Evolutionary conservation across 2,888 invertebrate species (phyloP).

Genomic region (Nomada hirtipes): DNA sequence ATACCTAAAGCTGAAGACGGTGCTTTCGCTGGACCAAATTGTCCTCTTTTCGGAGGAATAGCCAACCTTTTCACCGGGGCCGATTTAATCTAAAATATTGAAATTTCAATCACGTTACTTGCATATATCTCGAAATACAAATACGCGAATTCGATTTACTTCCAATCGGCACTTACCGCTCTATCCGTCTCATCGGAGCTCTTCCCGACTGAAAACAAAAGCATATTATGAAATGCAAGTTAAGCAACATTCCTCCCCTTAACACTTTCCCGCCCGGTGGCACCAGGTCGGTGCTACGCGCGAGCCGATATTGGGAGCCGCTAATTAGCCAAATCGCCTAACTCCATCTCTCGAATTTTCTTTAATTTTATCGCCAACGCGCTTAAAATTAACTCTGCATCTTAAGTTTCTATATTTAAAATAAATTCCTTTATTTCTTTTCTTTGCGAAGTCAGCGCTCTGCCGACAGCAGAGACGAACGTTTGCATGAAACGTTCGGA

Average conservation of each 20-base stretch:
- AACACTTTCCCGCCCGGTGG: too few species aligned
- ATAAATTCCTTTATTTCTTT: not conserved
- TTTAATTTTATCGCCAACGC: too few species aligned
- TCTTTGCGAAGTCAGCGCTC: too few species aligned
- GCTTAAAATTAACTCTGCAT: not conserved
- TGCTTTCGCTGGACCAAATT: constrained; percentile 81
- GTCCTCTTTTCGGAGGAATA: constrained; percentile 79
- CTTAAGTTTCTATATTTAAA: not conserved
- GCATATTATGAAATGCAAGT: not conserved
- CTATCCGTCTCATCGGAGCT: constrained; percentile 83
- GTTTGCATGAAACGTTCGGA: too few species aligned
- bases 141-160: not conserved
- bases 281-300: too few species aligned
- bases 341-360: too few species aligned
- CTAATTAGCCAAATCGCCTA: too few species aligned
- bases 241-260: not conserved
- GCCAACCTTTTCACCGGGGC: constrained; percentile 79
- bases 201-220: constrained; percentile 78
- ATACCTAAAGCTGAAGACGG: constrained; percentile 76
- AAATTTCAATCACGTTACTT: constrained; percentile 51
- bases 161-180: constrained; percentile 77
- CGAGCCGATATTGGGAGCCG: too few species aligned
- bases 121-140: not conserved
- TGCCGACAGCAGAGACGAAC: too few species aligned
- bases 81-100: constrained; percentile 77